These are phyloP conservation scores for Candidula unifasciata DNA, from an alignment of 2,888 invertebrate species.

Conservation along the genomic window DNA sequence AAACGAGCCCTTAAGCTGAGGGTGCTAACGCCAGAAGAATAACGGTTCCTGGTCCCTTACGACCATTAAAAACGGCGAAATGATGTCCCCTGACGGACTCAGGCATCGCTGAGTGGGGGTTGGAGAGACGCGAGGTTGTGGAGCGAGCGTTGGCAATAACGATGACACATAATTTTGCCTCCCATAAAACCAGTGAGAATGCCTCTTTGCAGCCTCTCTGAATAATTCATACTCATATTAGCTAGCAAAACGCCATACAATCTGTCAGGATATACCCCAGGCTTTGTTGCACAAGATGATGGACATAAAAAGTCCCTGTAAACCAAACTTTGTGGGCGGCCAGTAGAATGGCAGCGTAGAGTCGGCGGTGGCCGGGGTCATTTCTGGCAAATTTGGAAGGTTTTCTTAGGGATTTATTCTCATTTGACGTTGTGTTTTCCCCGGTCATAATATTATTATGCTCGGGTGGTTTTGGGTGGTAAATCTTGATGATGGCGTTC, in stretches of 20 bases:
- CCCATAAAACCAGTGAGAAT: constrained; percentile 33
- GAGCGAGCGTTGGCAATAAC: constrained; percentile 8
- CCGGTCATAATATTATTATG: constrained; percentile 50
- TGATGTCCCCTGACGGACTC: constrained; percentile 44
- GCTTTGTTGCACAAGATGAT: constrained; percentile 28
- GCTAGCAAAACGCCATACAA: constrained; percentile 47
- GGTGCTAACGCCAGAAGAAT: constrained; percentile 40
- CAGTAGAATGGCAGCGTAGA: constrained; percentile 5
- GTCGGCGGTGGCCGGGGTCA: constrained; percentile 32
- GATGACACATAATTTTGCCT: constrained; percentile 39
- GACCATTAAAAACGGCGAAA: constrained; percentile 40
- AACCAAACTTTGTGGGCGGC: constrained; percentile 45
- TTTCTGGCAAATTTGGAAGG: constrained; percentile 38
- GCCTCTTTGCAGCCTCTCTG: constrained; percentile 18
- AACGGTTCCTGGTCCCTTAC: constrained; percentile 27
- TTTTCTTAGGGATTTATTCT: constrained; percentile 44
- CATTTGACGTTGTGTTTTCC: constrained; percentile 41
- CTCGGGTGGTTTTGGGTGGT: constrained; percentile 40
- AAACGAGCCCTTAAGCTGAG: constrained; percentile 29
- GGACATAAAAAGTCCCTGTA: constrained; percentile 32
- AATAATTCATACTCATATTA: constrained; percentile 50
- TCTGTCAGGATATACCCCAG: constrained; percentile 37
- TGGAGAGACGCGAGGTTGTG: constrained; percentile 11
- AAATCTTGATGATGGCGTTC: constrained; percentile 28
- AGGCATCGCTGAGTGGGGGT: constrained; percentile 20